phyloP scores from a whole-genome alignment of 2,797 vertebrate species.

The Crypturellus tataupa region DNA sequence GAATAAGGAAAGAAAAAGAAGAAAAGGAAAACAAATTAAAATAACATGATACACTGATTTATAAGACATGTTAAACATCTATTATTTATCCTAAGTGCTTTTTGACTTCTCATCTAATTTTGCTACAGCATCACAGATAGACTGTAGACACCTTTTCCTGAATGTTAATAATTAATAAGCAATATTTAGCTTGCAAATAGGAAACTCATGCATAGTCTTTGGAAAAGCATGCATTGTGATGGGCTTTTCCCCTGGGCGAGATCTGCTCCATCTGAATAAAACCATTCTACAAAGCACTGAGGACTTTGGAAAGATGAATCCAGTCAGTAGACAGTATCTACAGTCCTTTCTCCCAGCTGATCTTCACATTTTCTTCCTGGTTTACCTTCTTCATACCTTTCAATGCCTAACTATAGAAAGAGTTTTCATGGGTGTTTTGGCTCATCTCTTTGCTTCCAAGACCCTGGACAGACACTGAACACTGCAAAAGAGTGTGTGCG shows the following conservation, averaged over 20 bases:
- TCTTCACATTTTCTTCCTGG: not conserved
- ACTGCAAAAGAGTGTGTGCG: not conserved
- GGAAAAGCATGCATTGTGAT: not conserved
- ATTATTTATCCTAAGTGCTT: constrained; percentile 73
- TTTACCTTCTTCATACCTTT: not conserved
- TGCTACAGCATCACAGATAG: constrained; percentile 36
- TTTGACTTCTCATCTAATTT: constrained; percentile 66
- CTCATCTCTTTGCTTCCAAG: not conserved
- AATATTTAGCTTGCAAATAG: constrained; percentile 62
- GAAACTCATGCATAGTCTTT: constrained; percentile 1
- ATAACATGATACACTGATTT: constrained; percentile 62
- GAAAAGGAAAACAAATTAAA: constrained; percentile 65
- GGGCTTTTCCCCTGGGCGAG: constrained; percentile 35
- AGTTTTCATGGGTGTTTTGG: not conserved
- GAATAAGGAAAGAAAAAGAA: constrained; percentile 25
- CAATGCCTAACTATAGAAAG: not conserved
- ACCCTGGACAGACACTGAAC: not conserved
- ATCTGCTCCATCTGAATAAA: constrained; percentile 35
- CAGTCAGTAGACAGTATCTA: not conserved
- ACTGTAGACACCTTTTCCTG: constrained; percentile 68
- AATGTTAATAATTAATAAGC: constrained; percentile 66
- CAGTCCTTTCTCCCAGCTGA: not conserved
- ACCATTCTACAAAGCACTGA: not conserved
- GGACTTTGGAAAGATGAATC: not conserved
- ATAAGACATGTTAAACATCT: constrained; percentile 66